Evolutionary conservation across 2,797 vertebrate genomes (phyloP).

Genomic region (Psittacula echo): DNA sequence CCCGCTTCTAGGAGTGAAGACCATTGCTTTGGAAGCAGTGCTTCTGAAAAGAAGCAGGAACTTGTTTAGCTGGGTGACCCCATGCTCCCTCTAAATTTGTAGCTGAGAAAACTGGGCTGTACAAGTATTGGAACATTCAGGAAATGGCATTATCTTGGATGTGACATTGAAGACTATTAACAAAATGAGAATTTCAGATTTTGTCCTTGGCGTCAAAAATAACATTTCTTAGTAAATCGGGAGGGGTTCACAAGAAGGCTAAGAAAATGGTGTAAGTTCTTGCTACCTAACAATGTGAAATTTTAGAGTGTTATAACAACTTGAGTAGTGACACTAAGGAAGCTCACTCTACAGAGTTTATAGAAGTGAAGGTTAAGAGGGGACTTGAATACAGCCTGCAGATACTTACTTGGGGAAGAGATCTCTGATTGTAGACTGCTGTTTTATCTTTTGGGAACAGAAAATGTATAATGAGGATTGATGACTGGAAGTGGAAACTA

Average conservation of each 20-base stretch:
- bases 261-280: neutral
- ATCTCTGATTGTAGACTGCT: neutral
- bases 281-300: neutral
- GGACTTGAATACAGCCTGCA: neutral
- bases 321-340: neutral
- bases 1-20: neutral
- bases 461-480: slow-evolving; percentile 15
- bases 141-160: neutral
- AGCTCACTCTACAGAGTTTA: neutral
- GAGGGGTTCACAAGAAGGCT: neutral
- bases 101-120: neutral
- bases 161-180: neutral
- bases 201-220: neutral
- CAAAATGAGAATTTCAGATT: neutral
- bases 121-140: neutral
- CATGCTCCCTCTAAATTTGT: neutral
- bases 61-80: neutral
- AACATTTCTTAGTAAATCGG: neutral
- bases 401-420: neutral
- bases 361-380: neutral
- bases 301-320: neutral
- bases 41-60: neutral
- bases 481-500: slow-evolving; percentile 20
- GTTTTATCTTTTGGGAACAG: neutral
- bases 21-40: neutral